Conservation (phyloP, 2,888 invertebrate species). For the Sinotaia quadrata region DNA sequence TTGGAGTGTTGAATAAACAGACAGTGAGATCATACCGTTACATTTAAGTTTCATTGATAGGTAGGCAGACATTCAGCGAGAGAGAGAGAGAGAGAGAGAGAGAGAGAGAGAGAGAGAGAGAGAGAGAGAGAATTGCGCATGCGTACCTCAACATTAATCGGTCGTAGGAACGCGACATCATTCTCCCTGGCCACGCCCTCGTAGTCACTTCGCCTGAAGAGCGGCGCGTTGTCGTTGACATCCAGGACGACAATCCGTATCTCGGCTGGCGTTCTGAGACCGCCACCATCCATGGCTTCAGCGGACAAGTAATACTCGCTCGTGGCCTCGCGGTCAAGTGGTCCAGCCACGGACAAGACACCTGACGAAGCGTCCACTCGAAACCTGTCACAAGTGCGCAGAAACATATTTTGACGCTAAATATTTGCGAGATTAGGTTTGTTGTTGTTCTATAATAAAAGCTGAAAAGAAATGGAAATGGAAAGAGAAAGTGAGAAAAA, state of each 20-base stretch:
- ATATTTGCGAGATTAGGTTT: too few species aligned
- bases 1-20: neutral
- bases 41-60: too few species aligned
- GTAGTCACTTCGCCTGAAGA: constrained; percentile 60
- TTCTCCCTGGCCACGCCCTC: constrained; percentile 80
- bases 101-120: neutral
- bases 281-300: constrained; percentile 87
- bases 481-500: too few species aligned
- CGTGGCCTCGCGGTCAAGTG: constrained; percentile 85
- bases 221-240: constrained; percentile 65
- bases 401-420: too few species aligned
- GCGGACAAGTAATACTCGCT: constrained; percentile 85
- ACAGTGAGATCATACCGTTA: neutral
- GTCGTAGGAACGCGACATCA: constrained; percentile 83
- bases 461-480: neutral
- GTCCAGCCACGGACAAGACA: constrained; percentile 77
- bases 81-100: too few species aligned
- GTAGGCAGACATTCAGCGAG: too few species aligned
- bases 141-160: constrained; percentile 80
- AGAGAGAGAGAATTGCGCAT: neutral
- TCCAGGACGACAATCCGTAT: constrained; percentile 62
- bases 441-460: neutral
- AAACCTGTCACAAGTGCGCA: constrained; percentile 77
- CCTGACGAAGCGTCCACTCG: constrained; percentile 80
- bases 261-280: constrained; percentile 68